Evolutionary conservation across 1,140 invertebrate species (phyloP), one percentile per base, ranked within the genome.

Genomic region (Tetramorium simillimum): DNA sequence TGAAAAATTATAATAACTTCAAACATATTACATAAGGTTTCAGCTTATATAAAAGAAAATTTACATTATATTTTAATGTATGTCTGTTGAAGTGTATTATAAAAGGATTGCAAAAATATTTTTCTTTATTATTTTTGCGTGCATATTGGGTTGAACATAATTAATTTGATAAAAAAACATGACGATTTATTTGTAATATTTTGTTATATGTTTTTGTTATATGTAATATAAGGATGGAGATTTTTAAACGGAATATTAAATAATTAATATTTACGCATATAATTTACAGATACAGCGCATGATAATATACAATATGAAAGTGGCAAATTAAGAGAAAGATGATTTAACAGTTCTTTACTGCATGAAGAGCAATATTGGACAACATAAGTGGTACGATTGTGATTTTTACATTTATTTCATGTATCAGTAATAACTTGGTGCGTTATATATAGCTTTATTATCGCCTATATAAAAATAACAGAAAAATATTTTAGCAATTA

Each of bases 311-410:
- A 53, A 43, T 67, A 63, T 46, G 49, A 65, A 65, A 69, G 60
- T 70, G 24, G 18, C 51, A 56, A 76, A 51, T 89, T 77, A 69
- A 67, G 18, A 65, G 62, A 65, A 67, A 67, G 56, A 75, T 88
- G 70, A 72, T 84, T 33, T 46, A 56, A 21, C 53, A 46, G 6
- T 40, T 80, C 18, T 72, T 85, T 33, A 73, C 75, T 63, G 60
- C 70, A 43, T 89, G 78, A 85, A 85, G 53, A 87, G 77, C 85
- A 82, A 78, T 87, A 60, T 60, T 89, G 56, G 60, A 81, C 78
- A 90, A 78, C 46, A 85, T 65, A 89, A 90, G 70, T 75, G 73
- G 63, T 88, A 90, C 86, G 87, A 89, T 80, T 76, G 51, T 76
- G 69, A 87, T 85, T 78, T 88, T 88, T 69, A 88, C 81, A 90